Evolutionary conservation across 2,113 vertebrate genomes (phyloP), one percentile per base, ranked within the genome.

Genomic region (Xerus inauris): DNA sequence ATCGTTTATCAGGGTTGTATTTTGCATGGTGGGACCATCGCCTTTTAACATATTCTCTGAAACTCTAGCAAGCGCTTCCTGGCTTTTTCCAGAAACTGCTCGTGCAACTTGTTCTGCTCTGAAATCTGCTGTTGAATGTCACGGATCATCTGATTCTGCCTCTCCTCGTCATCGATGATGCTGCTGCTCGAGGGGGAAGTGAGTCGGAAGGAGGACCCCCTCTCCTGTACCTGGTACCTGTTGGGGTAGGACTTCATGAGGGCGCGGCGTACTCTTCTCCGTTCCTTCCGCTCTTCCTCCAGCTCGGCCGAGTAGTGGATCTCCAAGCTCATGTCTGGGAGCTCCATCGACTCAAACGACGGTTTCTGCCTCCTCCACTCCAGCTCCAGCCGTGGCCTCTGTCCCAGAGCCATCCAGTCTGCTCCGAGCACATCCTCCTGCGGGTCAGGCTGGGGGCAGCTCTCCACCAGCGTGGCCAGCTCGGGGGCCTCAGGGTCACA

Each of bases 1-100:
- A n/a, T n/a, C n/a, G n/a, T 5, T 16, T 12, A 45, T 10, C 51
- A n/a, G 64, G 0, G 75, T 19, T 94, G 88, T 64, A 90, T 96
- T 94, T 40, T 35, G 28, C 14, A 0, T 0, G 30, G 71, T 5
- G 42, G 51, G 76, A 14, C 65, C 12, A 40, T 11, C 0, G 10
- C 54, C 4, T 35, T 19, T 72, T 54, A 91, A 35, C 92, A 76
- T 6, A 38, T 3, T 8, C 38, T 94, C 94, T 97, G 97, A 47
- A 97, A 97, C 88, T 95, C 97, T 7, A n/a, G 83, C 93, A 97
- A 80, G 87, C 89, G 89, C 16, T 87, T 93, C 94, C 97, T 82
- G 97, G 97, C 87, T 42, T 95, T 94, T 38, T 97, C 80, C 5
- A 98, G 95, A 84, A 97, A 97, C 75, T 94, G 91, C 93, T 91